Percentiles rank a stretch among this genome's conserved stretches.
Conservation (phyloP, 2,888 invertebrate genomes). For the Napeogenes inachia region DNA sequence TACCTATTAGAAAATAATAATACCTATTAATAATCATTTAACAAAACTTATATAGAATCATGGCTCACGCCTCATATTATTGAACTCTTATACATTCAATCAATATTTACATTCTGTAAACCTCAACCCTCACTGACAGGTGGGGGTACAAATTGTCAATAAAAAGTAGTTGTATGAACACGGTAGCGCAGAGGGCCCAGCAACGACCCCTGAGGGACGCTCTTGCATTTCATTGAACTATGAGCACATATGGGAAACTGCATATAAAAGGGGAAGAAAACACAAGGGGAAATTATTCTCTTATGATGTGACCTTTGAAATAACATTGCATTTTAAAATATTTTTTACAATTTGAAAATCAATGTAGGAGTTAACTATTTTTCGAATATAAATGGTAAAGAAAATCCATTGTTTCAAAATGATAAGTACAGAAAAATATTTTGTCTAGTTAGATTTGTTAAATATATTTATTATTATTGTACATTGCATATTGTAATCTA, state of each 20-base stretch:
- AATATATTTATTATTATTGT: too few species aligned
- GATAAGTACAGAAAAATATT: too few species aligned
- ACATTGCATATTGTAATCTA: too few species aligned
- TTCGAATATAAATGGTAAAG: too few species aligned
- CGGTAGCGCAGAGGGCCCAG: constrained; percentile 40
- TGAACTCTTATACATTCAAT: constrained; percentile 26
- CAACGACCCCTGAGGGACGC: constrained; percentile 47
- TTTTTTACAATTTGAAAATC: too few species aligned
- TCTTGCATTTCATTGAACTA: constrained; percentile 53
- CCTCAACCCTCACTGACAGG: constrained; percentile 39
- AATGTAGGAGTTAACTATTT: too few species aligned
- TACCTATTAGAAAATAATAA: background rate
- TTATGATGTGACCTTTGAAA: constrained; percentile 33
- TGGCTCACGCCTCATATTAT: too few species aligned
- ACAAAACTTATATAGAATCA: background rate
- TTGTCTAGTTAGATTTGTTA: too few species aligned
- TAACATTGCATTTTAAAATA: too few species aligned
- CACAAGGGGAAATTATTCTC: constrained; percentile 47
- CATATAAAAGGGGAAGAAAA: constrained; percentile 34
- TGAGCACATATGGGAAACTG: constrained; percentile 45
- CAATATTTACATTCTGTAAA: constrained; percentile 65
- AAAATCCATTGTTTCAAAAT: too few species aligned
- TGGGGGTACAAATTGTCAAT: constrained; percentile 44
- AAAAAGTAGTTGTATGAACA: constrained; percentile 48
- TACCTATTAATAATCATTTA: background rate